Percentiles rank a stretch among this genome's conserved stretches.
These are phyloP conservation scores for Ephialtes manifestator DNA, from an alignment of 2,888 invertebrate genomes.

Conservation along the genomic window DNA sequence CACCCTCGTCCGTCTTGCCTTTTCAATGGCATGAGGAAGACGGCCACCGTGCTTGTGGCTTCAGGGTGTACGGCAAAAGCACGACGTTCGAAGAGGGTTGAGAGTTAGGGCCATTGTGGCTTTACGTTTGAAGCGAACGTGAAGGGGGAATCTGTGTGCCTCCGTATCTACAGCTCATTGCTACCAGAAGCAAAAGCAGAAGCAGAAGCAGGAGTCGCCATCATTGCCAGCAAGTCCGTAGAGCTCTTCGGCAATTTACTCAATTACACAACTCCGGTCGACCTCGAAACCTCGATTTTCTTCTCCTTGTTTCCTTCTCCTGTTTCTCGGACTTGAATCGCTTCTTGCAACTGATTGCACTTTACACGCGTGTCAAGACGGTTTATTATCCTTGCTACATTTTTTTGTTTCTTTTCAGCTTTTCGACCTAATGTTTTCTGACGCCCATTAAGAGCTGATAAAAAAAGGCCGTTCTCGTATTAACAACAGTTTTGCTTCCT, in stretches of 20 bases:
- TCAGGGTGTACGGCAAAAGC: slow-evolving; percentile 19
- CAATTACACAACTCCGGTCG: slow-evolving; percentile 62
- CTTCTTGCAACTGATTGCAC: background rate
- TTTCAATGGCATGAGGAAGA: slow-evolving; percentile 52
- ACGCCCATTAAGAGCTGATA: background rate
- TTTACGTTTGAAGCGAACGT: slow-evolving; percentile 34
- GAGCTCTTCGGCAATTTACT: slow-evolving; percentile 65
- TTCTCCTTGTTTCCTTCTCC: slow-evolving; percentile 16
- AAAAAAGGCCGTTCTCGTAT: background rate
- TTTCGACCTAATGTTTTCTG: background rate
- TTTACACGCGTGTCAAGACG: slow-evolving; percentile 20
- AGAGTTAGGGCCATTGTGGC: slow-evolving; percentile 49
- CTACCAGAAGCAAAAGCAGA: slow-evolving; percentile 18
- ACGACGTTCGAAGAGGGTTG: slow-evolving; percentile 29
- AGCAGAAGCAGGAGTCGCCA: slow-evolving; percentile 2
- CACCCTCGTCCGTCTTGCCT: slow-evolving; percentile 52
- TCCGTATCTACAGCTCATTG: slow-evolving; percentile 14
- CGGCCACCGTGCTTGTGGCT: slow-evolving; percentile 25
- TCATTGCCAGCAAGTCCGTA: slow-evolving; percentile 23
- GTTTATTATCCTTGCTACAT: background rate
- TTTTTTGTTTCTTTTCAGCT: background rate
- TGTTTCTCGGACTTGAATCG: background rate
- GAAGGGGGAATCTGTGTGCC: slow-evolving; percentile 10
- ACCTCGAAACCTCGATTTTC: slow-evolving; percentile 51
- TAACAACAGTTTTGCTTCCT: too few relatives aligned